Conservation (phyloP, 2,113 vertebrate species). For the Grantiella picta region DNA sequence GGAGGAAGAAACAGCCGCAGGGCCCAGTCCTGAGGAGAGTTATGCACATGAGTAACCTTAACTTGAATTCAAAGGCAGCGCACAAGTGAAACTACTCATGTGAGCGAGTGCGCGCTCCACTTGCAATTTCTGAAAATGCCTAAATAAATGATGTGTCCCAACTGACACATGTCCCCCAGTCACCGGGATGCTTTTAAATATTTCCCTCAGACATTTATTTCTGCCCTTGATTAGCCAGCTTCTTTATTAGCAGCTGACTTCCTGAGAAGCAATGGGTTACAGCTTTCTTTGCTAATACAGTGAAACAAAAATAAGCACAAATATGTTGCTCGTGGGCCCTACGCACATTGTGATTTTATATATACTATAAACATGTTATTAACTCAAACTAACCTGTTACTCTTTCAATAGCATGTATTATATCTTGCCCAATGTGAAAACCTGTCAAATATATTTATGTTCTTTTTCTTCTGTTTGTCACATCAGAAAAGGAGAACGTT, state of each 20-base stretch:
- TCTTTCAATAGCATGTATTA: not conserved
- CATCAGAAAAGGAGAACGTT: not conserved
- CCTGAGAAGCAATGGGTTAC: not conserved
- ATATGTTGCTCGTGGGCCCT: not conserved
- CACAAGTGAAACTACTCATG: not conserved
- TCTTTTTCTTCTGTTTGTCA: not conserved
- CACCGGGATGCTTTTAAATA: not conserved
- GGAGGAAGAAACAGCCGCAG: slow-evolving; percentile 25
- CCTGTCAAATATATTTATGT: not conserved
- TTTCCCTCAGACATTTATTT: not conserved
- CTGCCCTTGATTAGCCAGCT: not conserved
- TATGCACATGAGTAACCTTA: slow-evolving; percentile 44
- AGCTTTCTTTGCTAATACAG: not conserved
- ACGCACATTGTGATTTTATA: not conserved
- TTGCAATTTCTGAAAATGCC: not conserved
- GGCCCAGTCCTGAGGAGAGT: slow-evolving; percentile 17
- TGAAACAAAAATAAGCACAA: not conserved
- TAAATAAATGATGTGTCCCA: slow-evolving; percentile 14
- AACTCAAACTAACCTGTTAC: not conserved
- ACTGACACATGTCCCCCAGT: not conserved
- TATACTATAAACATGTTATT: not conserved
- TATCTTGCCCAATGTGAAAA: not conserved
- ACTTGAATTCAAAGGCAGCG: not conserved
- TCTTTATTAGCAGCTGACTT: not conserved
- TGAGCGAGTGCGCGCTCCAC: not conserved